Base-by-base conservation (phyloP, 2,797 vertebrate genomes). In the Cynopterus sphinx region DNA sequence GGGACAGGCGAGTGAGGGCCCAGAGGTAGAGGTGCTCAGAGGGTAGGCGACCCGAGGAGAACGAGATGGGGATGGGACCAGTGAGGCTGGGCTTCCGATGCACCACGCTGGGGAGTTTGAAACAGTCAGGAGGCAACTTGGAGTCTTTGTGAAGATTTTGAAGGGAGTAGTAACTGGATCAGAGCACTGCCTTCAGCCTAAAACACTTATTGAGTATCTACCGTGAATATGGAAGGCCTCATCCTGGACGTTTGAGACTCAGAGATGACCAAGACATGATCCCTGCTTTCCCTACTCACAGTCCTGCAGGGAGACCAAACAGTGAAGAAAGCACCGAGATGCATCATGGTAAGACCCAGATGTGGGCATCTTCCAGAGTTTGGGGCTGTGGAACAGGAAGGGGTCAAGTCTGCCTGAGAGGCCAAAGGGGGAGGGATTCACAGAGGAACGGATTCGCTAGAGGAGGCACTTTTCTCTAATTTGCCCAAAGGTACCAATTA, bases 31-130 rank as follows among this genome's bases (percentile, higher is more conserved):
- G 17, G 28, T 12, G 9, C 65, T 67, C 13, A 6, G 49, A 5
- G 31, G 2, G 1, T 3, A 70, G 17, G 61, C 9, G 24, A 21
- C 24, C 63, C 0, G 6, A 26, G 53, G 39, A 13, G 10, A 12
- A 24, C 12, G 67, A 9, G 22, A 1, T 9, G 3, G 55, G 7
- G 26, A 26, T 13, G 17, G 1, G 17, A 22, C 26, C 19, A 3
- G 0, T 3, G 71, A 59, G 33, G 22, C n/a, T 41, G 70, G 41
- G 21, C 3, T 0, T 28, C 51, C 3, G 8, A 10, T 0, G 26
- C 2, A 2, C 46, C 81, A 4, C 16, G 5, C 36, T 33, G 2
- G 8, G 51, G 43, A 11, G 31, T 28, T 6, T 36, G 73, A 33
- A 43, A 36, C 0, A 9, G 6, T 43, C 26, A 8, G 22, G 51